Evolutionary conservation across 2,797 vertebrate genomes (phyloP), one percentile per base, ranked within the genome.

Genomic region (Gobio occitaniae): DNA sequence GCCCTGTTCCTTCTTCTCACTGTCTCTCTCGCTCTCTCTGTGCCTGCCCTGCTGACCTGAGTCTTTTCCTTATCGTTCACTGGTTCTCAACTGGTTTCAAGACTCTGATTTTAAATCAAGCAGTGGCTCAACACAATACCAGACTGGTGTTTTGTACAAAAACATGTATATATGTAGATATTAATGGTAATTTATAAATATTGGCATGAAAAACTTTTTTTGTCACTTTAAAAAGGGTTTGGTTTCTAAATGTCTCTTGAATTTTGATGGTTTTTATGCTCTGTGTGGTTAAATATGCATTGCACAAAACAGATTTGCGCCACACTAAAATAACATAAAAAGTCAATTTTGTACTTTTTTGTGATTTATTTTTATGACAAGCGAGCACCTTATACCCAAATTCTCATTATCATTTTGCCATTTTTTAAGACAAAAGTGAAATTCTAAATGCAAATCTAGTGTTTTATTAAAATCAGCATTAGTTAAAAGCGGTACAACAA

Each of bases 1-100:
- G 90, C 82, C 80, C 38, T 50, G 41, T 66, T 87, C 78, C 78
- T 80, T 59, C 52, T 68, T 70, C 29, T 76, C 52, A 36, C 71
- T 61, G 38, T 72, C 65, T 32, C 29, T 84, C 29, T 80, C 50
- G 84, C 16, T 80, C 21, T 61, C 61, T 63, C 11, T 13, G 52
- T 66, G 52, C 78, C 54, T 77, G 63, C 77, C 52, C 38, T 69
- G 29, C 56, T 84, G 76, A 84, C 76, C 74, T 78, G 48, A 77
- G 82, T 68, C 25, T 44, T 69, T 68, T 47, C 44, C 8, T 52
- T 29, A 10, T 71, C 19, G 44, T 63, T 63, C 38, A 29, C 21
- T 78, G 76, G 59, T 65, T 78, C 59, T 47, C 41, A 56, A 78
- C 38, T 78, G 56, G n/a, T 63, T 74, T 74, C 71, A 52, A 32